Percentiles rank a stretch among this genome's conserved stretches.
Conservation (phyloP, 2,888 invertebrate species). For the Drosophila acutilabella region DNA sequence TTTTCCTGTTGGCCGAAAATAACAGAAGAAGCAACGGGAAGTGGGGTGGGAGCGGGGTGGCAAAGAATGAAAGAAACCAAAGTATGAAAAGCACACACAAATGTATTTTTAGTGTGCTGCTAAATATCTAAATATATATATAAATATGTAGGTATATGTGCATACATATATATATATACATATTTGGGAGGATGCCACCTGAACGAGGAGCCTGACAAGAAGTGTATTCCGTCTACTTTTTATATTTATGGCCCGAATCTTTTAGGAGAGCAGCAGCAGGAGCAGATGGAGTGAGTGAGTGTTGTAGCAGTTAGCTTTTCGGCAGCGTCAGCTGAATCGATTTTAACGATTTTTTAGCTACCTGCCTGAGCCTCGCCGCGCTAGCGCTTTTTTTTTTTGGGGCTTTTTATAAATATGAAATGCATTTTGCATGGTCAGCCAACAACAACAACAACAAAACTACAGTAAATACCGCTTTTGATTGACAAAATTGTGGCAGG, state of each 20-base stretch:
- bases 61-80: constrained; percentile 1
- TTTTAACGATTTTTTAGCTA: constrained; percentile 70
- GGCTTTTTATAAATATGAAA: constrained; percentile 71
- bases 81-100: constrained; percentile 51
- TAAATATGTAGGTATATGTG: too few species aligned
- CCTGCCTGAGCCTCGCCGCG: constrained; percentile 42
- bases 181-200: constrained; percentile 57
- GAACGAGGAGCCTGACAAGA: constrained; percentile 56
- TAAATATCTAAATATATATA: constrained; percentile 77
- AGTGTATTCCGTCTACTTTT: constrained; percentile 63
- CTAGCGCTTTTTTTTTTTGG: constrained; percentile 20
- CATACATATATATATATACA: constrained; percentile 75
- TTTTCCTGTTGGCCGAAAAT: constrained; percentile 48
- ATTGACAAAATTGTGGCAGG: constrained; percentile 80
- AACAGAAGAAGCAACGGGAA: constrained; percentile 9
- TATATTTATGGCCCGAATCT: constrained; percentile 61
- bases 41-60: background rate
- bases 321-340: constrained; percentile 58
- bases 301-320: constrained; percentile 40
- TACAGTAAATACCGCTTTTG: constrained; percentile 53
- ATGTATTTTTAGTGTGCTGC: constrained; percentile 78
- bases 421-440: constrained; percentile 62
- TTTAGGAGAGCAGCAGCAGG: constrained; percentile 1
- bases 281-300: constrained; percentile 33
- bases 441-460: constrained; percentile 13